Conservation (phyloP, 2,888 invertebrate species). For the Eulithis testata region DNA sequence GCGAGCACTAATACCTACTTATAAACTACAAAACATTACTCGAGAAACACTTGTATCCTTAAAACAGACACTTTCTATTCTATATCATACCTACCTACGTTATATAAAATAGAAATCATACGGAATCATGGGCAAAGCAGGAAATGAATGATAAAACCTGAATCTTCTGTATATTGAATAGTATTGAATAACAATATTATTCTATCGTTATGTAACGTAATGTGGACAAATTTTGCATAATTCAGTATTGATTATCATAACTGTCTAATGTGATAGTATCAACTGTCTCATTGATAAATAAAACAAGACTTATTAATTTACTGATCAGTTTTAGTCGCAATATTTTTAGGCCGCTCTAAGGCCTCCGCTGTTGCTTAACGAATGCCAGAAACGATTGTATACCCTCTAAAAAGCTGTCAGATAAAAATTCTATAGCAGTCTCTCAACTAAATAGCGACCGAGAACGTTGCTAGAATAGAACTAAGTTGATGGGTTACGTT, state of each 20-base stretch:
- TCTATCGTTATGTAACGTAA: slow-evolving; percentile 15
- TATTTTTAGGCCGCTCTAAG: too few relatives aligned
- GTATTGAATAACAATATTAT: slow-evolving; percentile 27
- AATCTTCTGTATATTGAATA: slow-evolving; percentile 32
- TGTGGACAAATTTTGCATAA: slow-evolving; percentile 19
- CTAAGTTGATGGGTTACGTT: too few relatives aligned
- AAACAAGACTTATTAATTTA: too few relatives aligned
- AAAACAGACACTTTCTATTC: slow-evolving; percentile 29
- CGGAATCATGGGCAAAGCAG: slow-evolving; percentile 19
- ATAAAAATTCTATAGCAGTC: too few relatives aligned
- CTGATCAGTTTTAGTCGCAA: too few relatives aligned
- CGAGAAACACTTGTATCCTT: neutral
- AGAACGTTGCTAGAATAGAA: too few relatives aligned
- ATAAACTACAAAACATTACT: neutral
- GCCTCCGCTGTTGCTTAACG: too few relatives aligned
- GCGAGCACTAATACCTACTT: neutral
- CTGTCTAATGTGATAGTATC: neutral
- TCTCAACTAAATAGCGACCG: too few relatives aligned
- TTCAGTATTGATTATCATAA: slow-evolving; percentile 15
- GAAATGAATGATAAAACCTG: slow-evolving; percentile 31
- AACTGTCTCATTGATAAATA: neutral
- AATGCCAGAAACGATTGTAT: too few relatives aligned
- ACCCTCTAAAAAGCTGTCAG: too few relatives aligned
- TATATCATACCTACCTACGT: slow-evolving; percentile 23
- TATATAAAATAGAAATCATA: slow-evolving; percentile 43